phyloP scores from a whole-genome alignment of 2,797 vertebrate genomes.

The Aeoliscus strigatus region DNA sequence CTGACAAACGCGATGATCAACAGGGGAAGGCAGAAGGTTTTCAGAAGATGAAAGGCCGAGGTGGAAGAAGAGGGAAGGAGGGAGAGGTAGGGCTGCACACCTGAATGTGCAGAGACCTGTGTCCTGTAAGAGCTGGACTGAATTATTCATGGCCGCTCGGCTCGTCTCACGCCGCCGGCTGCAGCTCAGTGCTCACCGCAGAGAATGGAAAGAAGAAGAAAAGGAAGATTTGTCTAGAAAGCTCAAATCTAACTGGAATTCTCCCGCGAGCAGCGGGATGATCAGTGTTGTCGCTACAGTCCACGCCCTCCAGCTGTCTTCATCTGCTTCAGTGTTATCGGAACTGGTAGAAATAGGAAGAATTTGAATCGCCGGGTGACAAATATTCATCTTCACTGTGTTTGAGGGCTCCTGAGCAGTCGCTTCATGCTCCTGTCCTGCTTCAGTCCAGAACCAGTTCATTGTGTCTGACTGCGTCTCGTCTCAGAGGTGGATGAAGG shows the following conservation, averaged over 20 bases:
- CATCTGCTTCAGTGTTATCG: too few species aligned
- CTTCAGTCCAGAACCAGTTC: too few species aligned
- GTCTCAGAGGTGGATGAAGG: too few species aligned
- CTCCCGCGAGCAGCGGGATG: too few species aligned
- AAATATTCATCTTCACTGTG: too few species aligned
- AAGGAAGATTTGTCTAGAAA: background rate
- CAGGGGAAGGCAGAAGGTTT: background rate
- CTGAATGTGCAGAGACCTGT: conserved; percentile 30
- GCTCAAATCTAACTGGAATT: background rate
- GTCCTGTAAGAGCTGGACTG: conserved; percentile 30
- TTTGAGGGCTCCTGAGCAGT: too few species aligned
- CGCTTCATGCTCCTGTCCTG: too few species aligned
- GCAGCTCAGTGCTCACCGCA: conserved; percentile 18
- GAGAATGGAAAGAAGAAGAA: conserved; percentile 15
- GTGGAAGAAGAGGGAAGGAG: background rate
- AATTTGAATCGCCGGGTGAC: too few species aligned
- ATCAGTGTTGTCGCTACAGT: too few species aligned
- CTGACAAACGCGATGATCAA: conserved; percentile 24
- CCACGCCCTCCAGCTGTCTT: too few species aligned
- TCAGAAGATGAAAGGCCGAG: conserved; percentile 9
- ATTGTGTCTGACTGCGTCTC: too few species aligned
- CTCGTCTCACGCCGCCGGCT: conserved; percentile 19
- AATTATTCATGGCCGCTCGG: conserved; percentile 51
- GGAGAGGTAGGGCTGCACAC: conserved; percentile 22
- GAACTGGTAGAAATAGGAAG: too few species aligned